Percentiles rank a stretch among this genome's conserved stretches.
These are phyloP conservation scores for Pionites leucogaster DNA, from an alignment of 2,113 vertebrate genomes.

Conservation along the genomic window DNA sequence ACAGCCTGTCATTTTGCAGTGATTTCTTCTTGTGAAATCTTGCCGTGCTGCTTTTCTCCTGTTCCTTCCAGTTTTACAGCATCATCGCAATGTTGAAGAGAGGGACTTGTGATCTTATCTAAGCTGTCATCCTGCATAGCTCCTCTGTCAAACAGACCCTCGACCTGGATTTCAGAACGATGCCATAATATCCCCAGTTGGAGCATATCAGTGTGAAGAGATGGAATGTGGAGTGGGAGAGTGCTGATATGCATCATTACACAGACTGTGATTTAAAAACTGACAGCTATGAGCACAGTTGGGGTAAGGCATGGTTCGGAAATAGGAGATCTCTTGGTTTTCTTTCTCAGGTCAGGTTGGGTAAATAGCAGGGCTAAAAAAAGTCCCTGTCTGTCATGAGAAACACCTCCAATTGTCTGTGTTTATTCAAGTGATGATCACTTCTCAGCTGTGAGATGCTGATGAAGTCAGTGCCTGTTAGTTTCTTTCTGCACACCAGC, in stretches of 20 bases:
- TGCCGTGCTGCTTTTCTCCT: neutral
- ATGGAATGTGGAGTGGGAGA: neutral
- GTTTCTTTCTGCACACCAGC: neutral
- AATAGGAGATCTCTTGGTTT: neutral
- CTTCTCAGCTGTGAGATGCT: neutral
- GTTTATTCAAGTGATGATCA: neutral
- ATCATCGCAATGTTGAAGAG: neutral
- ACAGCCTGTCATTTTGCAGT: neutral
- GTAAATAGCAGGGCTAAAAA: neutral
- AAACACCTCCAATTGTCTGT: neutral
- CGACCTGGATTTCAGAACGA: neutral
- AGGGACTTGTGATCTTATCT: neutral
- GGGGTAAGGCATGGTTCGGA: neutral
- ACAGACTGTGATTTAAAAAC: neutral
- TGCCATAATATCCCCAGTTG: neutral
- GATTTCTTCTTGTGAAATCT: neutral
- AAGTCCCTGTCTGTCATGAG: neutral
- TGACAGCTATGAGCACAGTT: neutral
- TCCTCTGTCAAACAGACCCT: neutral
- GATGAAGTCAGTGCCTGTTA: neutral
- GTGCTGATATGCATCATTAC: neutral
- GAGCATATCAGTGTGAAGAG: neutral
- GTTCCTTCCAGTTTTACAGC: neutral
- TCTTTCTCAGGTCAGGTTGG: neutral
- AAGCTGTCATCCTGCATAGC: neutral